Base-by-base conservation (phyloP, 2,888 invertebrate genomes). In the Mayetiola destructor region DNA sequence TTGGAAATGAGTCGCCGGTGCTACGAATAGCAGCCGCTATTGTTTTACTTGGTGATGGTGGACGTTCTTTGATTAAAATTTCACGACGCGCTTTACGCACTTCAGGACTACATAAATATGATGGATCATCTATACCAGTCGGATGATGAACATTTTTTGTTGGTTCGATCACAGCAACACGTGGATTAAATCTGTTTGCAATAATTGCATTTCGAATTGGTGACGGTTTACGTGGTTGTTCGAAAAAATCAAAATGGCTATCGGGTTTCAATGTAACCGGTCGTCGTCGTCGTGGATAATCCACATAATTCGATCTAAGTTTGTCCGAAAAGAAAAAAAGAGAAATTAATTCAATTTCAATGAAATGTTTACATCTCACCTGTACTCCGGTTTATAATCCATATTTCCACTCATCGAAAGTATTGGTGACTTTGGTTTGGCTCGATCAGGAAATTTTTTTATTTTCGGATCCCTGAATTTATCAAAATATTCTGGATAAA, bases 311-410 rank as follows among this genome's bases (percentile, higher is more conserved):
- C 55, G 69, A n/a, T 2, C 55, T 55, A 21, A n/a, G n/a, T n/a
- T n/a, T n/a, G n/a, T n/a, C n/a, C n/a, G n/a, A n/a, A n/a, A n/a
- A n/a, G n/a, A n/a, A 4, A 40, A 40, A 9, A 21, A 36, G n/a
- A 8, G n/a, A 39, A 39, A 39, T 53, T 23, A 29, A n/a, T n/a
- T n/a, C 30, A 29, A 9, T 53, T 10, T 16, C 12, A 6, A 14
- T 29, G 14, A 14, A 52, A 14, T 10, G 5, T 10, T n/a, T 16
- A 52, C 14, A 21, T 56, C 55, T 21, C 56, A 58, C 52, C 55
- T 20, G 59, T 72, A 72, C 60, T 72, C 73, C 1, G 72, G 71
- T 64, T 70, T 69, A 61, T 72, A 73, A 62, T 72, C 72, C 57
- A 69, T 65, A 61, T 69, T 70, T n/a, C 71, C 72, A 54, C 66